Conservation (phyloP, 2,113 vertebrate species). For the Phalacrocorax aristotelis region DNA sequence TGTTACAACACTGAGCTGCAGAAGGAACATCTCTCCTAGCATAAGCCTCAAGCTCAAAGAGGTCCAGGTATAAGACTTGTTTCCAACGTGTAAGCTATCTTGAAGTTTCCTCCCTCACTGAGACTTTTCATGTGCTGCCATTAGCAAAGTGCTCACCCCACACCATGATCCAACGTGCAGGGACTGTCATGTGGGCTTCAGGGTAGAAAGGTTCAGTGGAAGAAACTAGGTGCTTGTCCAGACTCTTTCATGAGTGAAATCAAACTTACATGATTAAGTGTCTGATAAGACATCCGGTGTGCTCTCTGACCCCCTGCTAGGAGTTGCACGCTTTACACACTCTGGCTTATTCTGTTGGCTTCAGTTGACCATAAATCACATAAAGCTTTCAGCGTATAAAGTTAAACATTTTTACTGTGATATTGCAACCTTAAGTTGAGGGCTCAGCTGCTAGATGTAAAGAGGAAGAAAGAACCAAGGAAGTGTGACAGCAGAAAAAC, state of each 20-base stretch:
- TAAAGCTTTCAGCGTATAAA: neutral
- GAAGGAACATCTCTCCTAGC: neutral
- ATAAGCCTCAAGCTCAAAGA: neutral
- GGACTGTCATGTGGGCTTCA: rapidly evolving
- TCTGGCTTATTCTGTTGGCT: neutral
- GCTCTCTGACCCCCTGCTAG: neutral
- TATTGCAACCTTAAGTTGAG: neutral
- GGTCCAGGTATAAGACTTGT: neutral
- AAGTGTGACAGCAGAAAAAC: neutral
- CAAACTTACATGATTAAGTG: neutral
- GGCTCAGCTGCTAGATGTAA: neutral
- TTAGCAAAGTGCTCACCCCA: neutral
- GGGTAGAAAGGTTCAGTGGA: neutral
- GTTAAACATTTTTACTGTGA: neutral
- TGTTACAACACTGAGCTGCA: neutral
- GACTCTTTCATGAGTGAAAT: neutral
- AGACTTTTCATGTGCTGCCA: neutral
- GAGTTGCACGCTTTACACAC: neutral
- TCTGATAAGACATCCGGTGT: neutral
- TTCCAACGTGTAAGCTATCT: neutral
- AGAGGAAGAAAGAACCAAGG: neutral
- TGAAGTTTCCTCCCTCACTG: neutral
- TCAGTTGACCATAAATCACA: neutral
- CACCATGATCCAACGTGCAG: neutral
- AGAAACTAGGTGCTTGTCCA: neutral